Evolutionary conservation across 1,140 invertebrate genomes (phyloP), one percentile per base, ranked within the genome.

Genomic region (Philaenus spumarius): DNA sequence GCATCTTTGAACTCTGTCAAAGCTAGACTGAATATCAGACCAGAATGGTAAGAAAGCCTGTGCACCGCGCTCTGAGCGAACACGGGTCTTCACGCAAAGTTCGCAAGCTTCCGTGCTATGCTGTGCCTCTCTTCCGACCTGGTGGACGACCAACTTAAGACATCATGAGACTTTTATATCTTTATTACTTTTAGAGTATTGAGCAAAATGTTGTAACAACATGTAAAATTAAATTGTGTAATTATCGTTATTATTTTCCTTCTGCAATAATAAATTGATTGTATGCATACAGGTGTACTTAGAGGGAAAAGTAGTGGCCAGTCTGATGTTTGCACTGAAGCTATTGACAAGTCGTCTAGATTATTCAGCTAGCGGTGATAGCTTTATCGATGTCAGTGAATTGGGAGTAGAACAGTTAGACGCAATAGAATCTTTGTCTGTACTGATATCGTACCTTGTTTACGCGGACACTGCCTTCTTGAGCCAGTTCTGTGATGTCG

Each of bases 271-370:
- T 26, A 20, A 26, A 48, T 23, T 48, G 46, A 48, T 39, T 55
- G 19, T 30, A 12, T n/a, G n/a, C n/a, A 45, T 37, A 26, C 66
- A 77, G 70, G 83, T 88, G 24, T 90, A 89, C 68, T 69, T 85
- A 14, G 85, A 88, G 66, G 81, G 86, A 2, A 85, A 86, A 72
- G 75, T 89, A 12, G 80, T 89, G 19, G 84, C 84, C n/a, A 87
- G 88, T 72, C 75, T 89, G 20, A 79, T 89, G 19, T 86, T 84
- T 62, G 83, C 86, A 1, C 77, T 84, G 42, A 85, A 85, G 67
- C 73, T 86, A 1, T 66, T 89, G 22, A 77, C 59, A 6, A 62
- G 58, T 34, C 58, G 61, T 14, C 56, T 23, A 9, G 58, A 63
- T 20, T 37, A 35, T 17, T 53, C 55, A 12, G 39, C 53, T 15